phyloP scores from a whole-genome alignment of 2,888 invertebrate genomes.

The Sinopyrophorus schimmeli region DNA sequence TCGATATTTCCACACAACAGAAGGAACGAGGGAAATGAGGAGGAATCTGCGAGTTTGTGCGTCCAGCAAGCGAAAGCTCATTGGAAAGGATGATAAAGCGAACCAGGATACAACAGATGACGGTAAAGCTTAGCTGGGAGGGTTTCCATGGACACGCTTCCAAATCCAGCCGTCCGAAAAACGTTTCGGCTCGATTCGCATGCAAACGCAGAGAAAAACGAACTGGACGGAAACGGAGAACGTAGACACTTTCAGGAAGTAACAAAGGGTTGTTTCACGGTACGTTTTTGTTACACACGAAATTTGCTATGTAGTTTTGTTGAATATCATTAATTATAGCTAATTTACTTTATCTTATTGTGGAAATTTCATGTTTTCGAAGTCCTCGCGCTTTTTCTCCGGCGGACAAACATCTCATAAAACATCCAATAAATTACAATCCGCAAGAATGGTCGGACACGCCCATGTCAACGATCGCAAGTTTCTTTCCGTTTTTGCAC shows the following conservation, averaged over 20 bases:
- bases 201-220: constrained; percentile 9
- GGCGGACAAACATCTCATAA: constrained; percentile 17
- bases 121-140: constrained; percentile 42
- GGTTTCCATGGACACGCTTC: constrained; percentile 49
- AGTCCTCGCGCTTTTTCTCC: constrained; percentile 6
- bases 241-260: constrained; percentile 29
- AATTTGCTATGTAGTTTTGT: constrained; percentile 21
- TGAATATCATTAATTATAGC: constrained; percentile 22
- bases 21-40: constrained; percentile 36
- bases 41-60: constrained; percentile 42
- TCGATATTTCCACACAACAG: constrained; percentile 29
- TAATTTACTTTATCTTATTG: constrained; percentile 16
- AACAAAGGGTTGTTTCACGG: constrained; percentile 28
- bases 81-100: constrained; percentile 43
- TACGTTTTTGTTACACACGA: constrained; percentile 22
- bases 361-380: constrained; percentile 7
- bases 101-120: constrained; percentile 44
- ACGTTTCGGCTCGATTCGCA: constrained; percentile 13
- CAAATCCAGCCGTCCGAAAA: constrained; percentile 34
- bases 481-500: constrained; percentile 8
- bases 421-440: constrained; percentile 20
- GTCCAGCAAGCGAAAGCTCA: constrained; percentile 42
- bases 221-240: constrained; percentile 18
- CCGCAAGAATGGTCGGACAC: constrained; percentile 14
- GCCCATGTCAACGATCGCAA: constrained; percentile 9